Evolutionary conservation across 2,797 vertebrate genomes (phyloP).

Genomic region (Xiphorhynchus erythropygius): DNA sequence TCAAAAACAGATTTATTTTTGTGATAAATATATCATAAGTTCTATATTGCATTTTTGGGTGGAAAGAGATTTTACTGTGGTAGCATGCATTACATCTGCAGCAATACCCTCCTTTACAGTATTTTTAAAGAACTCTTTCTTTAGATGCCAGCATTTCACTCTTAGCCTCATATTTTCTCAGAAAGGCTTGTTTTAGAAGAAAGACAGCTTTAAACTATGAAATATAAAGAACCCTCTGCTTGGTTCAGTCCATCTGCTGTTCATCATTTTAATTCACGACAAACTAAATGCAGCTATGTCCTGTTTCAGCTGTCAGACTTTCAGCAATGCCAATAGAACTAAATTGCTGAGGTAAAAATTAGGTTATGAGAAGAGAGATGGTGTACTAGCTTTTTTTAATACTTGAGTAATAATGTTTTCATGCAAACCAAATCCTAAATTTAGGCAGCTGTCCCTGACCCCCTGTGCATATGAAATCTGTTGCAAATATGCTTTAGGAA

Average conservation of each 20-base stretch:
- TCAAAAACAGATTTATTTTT: neutral
- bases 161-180: neutral
- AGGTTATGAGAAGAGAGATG: neutral
- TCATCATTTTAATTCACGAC: neutral
- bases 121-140: neutral
- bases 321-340: neutral
- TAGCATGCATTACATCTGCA: neutral
- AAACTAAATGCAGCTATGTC: neutral
- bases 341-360: neutral
- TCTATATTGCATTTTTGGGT: neutral
- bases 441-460: neutral
- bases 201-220: neutral
- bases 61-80: neutral
- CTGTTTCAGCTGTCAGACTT: neutral
- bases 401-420: neutral
- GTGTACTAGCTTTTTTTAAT: neutral
- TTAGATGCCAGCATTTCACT: neutral
- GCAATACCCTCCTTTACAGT: neutral
- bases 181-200: neutral
- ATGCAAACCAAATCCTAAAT: neutral
- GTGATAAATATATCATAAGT: neutral
- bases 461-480: neutral
- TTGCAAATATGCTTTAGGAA: neutral
- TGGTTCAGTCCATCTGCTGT: neutral
- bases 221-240: neutral